A percentile compares a stretch with the other conserved stretches of the same genome.
Conservation (phyloP, 1,140 invertebrate species). For the Penaeus indicus region DNA sequence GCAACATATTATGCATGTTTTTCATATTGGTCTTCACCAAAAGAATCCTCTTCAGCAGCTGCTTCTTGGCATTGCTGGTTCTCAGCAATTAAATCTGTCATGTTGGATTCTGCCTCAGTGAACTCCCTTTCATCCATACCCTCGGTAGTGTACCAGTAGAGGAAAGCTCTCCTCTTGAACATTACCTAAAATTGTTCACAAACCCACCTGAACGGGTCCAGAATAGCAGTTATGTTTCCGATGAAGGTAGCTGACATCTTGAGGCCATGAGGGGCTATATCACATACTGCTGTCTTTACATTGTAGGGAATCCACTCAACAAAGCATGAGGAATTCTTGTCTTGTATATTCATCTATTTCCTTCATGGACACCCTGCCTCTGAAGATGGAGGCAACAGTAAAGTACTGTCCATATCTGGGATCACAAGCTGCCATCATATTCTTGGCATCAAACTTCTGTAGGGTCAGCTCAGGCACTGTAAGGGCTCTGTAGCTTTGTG, state of each 20-base stretch:
- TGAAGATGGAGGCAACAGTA: slow-evolving; percentile 52
- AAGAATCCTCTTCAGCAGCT: slow-evolving; percentile 72
- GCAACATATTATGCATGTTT: too few relatives aligned
- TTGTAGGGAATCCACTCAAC: slow-evolving; percentile 5
- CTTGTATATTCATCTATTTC: slow-evolving; percentile 72
- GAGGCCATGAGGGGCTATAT: slow-evolving; percentile 72
- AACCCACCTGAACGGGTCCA: slow-evolving; percentile 89
- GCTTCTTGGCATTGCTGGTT: slow-evolving; percentile 93
- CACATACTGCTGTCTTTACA: neutral
- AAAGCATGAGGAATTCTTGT: slow-evolving; percentile 76
- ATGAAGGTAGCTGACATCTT: slow-evolving; percentile 76
- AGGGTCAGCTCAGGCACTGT: slow-evolving; percentile 75
- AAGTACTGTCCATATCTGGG: slow-evolving; percentile 77
- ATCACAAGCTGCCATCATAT: slow-evolving; percentile 81
- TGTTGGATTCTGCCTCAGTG: too few relatives aligned
- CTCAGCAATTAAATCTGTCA: slow-evolving; percentile 89
- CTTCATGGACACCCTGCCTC: too few relatives aligned
- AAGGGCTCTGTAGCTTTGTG: slow-evolving; percentile 74
- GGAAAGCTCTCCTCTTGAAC: too few relatives aligned
- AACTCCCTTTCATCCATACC: too few relatives aligned
- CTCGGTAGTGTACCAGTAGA: too few relatives aligned
- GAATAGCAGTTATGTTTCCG: slow-evolving; percentile 72
- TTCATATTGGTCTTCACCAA: too few relatives aligned
- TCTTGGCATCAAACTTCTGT: slow-evolving; percentile 76
- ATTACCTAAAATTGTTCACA: too few relatives aligned